A percentile compares a stretch with the other conserved stretches of the same genome.
Conservation (phyloP, 2,113 vertebrate species). For the Oceanodroma tethys region DNA sequence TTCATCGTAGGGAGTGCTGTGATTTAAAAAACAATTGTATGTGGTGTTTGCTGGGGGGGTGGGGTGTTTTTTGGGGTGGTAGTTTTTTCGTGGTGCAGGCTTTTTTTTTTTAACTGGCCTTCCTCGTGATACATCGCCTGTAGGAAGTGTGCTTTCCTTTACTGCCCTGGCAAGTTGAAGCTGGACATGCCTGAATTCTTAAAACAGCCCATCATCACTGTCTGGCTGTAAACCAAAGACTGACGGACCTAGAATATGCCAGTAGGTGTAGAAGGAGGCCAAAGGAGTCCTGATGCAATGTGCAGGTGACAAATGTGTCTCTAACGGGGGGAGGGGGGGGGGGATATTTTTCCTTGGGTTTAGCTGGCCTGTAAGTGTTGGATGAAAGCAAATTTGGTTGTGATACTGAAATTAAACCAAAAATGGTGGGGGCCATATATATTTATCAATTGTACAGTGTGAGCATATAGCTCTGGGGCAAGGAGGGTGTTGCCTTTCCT, state of each 20-base stretch:
- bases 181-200: neutral
- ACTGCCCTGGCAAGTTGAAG: neutral
- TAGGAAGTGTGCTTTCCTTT: neutral
- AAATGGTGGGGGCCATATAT: neutral
- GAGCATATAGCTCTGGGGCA: neutral
- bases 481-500: neutral
- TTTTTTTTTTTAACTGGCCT: neutral
- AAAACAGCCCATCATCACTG: neutral
- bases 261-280: neutral
- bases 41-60: neutral
- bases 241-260: neutral
- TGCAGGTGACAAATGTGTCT: neutral
- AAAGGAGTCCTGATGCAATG: neutral
- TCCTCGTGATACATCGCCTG: neutral
- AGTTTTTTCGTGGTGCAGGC: neutral
- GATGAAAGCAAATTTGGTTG: neutral
- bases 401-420: neutral
- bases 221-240: neutral
- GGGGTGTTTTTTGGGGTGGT: fast-evolving
- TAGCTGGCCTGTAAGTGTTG: neutral
- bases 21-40: neutral
- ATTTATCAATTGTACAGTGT: neutral
- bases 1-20: neutral
- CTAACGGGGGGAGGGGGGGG: neutral
- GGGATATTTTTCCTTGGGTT: neutral